These are phyloP conservation scores for Thereva unica DNA, from an alignment of 2,888 invertebrate species.

Conservation along the genomic window DNA sequence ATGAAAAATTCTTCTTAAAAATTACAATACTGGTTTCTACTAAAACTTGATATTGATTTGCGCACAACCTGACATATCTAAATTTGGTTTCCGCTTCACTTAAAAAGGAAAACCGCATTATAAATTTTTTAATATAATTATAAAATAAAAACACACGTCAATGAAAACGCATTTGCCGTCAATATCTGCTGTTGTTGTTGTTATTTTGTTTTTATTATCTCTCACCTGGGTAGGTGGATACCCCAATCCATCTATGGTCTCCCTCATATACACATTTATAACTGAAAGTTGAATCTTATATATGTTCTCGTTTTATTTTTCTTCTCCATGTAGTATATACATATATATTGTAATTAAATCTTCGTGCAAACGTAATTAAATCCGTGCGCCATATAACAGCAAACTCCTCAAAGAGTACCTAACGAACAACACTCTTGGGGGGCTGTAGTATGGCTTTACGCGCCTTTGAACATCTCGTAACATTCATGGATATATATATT, in stretches of 20 bases:
- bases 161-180: slow-evolving; percentile 5
- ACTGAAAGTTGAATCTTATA: slow-evolving; percentile 26
- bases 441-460: slow-evolving; percentile 29
- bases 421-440: slow-evolving; percentile 9
- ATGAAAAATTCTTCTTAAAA: too few relatives aligned
- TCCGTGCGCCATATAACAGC: slow-evolving; percentile 23
- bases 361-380: slow-evolving; percentile 38
- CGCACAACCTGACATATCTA: too few relatives aligned
- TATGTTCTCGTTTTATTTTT: slow-evolving; percentile 20
- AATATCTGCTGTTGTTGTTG: neutral
- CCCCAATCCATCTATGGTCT: neutral
- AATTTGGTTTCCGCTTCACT: too few relatives aligned
- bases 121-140: too few relatives aligned
- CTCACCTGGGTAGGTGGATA: too few relatives aligned
- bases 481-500: neutral
- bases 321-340: too few relatives aligned
- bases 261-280: neutral
- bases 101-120: too few relatives aligned
- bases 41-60: too few relatives aligned
- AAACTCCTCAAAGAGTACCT: slow-evolving; percentile 32
- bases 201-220: too few relatives aligned
- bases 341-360: slow-evolving; percentile 36
- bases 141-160: neutral
- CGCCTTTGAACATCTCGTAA: slow-evolving; percentile 21
- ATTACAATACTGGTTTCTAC: too few relatives aligned